Percentiles rank a stretch among this genome's conserved stretches.
phyloP scores from a whole-genome alignment of 1,140 invertebrate species.

The Drosophila bocki region DNA sequence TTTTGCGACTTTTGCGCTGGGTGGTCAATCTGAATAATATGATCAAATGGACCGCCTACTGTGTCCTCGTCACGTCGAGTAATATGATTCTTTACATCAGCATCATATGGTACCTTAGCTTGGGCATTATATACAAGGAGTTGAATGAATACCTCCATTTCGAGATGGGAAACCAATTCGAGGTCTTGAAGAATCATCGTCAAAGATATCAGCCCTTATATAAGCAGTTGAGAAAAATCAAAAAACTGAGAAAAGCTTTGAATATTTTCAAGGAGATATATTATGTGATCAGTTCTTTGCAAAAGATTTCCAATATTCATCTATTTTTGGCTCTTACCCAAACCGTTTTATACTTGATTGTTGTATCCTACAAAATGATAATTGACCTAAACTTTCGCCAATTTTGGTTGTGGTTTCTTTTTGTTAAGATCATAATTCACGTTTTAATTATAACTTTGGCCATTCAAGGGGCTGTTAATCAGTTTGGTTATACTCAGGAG shows the following conservation, averaged over 20 bases:
- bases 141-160: slow-evolving; percentile 26
- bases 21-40: background rate
- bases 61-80: background rate
- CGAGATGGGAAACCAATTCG: slow-evolving; percentile 1
- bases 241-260: slow-evolving; percentile 32
- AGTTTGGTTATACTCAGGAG: slow-evolving; percentile 21
- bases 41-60: background rate
- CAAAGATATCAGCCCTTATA: background rate
- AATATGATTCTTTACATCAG: slow-evolving; percentile 23
- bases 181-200: background rate
- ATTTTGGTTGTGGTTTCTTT: background rate
- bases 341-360: slow-evolving; percentile 12
- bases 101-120: slow-evolving; percentile 47
- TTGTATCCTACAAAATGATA: slow-evolving; percentile 31
- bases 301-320: slow-evolving; percentile 19
- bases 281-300: slow-evolving; percentile 11
- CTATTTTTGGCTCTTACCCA: slow-evolving; percentile 22
- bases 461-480: slow-evolving; percentile 30
- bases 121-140: slow-evolving; percentile 34
- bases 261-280: slow-evolving; percentile 40
- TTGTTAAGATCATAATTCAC: slow-evolving; percentile 30
- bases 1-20: background rate
- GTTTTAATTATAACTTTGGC: slow-evolving; percentile 36
- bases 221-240: background rate
- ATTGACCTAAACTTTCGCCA: background rate